These are phyloP conservation scores for Menidia beryllina DNA, from an alignment of 2,113 vertebrate genomes.

Conservation along the genomic window DNA sequence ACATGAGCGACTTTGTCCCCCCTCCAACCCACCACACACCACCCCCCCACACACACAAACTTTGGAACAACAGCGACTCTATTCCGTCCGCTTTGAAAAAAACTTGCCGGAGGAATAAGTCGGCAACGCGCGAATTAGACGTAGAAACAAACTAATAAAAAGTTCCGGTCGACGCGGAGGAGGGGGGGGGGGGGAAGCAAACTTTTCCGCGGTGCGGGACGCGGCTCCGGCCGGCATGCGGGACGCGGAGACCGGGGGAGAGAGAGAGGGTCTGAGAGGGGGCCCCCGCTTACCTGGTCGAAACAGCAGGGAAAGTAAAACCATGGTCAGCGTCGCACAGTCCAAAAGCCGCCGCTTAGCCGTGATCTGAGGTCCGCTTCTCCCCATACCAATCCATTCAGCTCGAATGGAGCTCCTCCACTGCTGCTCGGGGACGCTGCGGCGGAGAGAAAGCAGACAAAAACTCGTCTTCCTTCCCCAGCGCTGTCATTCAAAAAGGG, in stretches of 20 bases:
- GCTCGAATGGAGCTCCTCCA: constrained; percentile 82
- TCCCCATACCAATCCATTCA: constrained; percentile 90
- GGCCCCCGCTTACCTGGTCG: constrained; percentile 79
- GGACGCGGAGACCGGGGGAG: constrained; percentile 38
- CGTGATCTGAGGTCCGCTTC: constrained; percentile 84
- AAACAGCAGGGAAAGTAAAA: constrained; percentile 80
- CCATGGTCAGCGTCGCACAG: constrained; percentile 80
- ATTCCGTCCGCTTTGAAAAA: too few species aligned
- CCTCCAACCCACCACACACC: too few species aligned
- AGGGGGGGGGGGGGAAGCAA: constrained; percentile 16
- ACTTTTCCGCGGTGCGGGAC: constrained; percentile 42
- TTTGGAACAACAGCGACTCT: neutral
- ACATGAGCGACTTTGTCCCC: constrained; percentile 58
- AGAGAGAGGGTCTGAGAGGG: constrained; percentile 23
- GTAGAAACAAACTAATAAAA: neutral
- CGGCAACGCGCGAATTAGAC: too few species aligned
- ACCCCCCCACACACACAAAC: too few species aligned
- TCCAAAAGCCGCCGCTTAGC: constrained; percentile 86
- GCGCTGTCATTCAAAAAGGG: constrained; percentile 82
- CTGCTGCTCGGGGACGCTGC: constrained; percentile 80
- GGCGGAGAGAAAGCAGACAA: constrained; percentile 81
- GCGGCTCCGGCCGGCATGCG: constrained; percentile 43
- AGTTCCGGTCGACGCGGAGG: neutral
- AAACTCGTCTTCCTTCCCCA: constrained; percentile 74
- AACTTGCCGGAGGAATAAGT: too few species aligned